These are phyloP conservation scores for Prionace glauca DNA, from an alignment of 2,797 vertebrate species.

Conservation along the genomic window DNA sequence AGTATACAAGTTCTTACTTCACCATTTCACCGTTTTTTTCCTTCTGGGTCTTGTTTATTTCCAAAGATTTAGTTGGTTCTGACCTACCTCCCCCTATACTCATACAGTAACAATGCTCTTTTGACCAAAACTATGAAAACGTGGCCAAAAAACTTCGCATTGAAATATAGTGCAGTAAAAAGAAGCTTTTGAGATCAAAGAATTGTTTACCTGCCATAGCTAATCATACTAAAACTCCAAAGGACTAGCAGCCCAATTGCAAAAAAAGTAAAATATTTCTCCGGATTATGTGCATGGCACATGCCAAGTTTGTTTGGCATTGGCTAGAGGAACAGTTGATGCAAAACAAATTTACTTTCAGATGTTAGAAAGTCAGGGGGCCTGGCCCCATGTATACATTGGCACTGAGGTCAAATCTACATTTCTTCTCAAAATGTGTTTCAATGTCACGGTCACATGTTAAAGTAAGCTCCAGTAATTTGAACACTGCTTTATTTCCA, in stretches of 20 bases:
- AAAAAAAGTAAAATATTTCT: not conserved
- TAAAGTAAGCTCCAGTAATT: conserved; percentile 31
- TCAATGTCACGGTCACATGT: conserved; percentile 27
- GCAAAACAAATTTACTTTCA: conserved; percentile 8
- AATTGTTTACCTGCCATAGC: conserved; percentile 5
- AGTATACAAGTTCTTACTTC: no score
- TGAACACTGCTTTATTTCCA: conserved; percentile 14
- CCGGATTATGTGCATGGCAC: not conserved
- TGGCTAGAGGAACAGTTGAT: conserved; percentile 33
- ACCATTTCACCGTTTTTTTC: no score
- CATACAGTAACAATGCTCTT: not conserved
- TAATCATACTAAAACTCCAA: not conserved
- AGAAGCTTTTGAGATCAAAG: not conserved
- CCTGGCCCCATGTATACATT: conserved; percentile 6
- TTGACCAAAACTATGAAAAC: conserved; percentile 15
- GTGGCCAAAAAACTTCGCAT: not conserved
- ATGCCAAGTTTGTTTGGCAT: conserved; percentile 38
- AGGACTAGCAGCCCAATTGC: not conserved
- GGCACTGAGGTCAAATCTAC: conserved; percentile 29
- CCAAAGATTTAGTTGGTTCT: not conserved
- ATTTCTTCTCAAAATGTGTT: conserved; percentile 20
- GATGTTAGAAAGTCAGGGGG: conserved; percentile 30
- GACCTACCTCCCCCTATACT: not conserved
- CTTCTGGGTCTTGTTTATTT: not conserved
- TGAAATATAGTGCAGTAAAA: not conserved